phyloP scores from a whole-genome alignment of 2,113 vertebrate genomes.

The Pardalotus punctatus region DNA sequence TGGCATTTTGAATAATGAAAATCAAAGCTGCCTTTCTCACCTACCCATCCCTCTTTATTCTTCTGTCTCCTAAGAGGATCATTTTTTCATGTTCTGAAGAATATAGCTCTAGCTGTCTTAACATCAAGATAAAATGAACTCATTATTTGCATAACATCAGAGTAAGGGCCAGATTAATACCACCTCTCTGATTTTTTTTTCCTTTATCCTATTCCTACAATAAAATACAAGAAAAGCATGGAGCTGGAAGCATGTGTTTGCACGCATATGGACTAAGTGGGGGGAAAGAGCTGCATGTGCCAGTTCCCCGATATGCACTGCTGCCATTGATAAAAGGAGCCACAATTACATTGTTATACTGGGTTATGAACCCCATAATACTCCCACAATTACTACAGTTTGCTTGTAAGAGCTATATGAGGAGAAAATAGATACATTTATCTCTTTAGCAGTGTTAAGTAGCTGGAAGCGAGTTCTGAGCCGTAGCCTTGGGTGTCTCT shows the following conservation, averaged over 20 bases:
- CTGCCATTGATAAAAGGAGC: not conserved
- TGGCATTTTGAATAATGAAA: not conserved
- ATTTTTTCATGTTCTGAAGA: not conserved
- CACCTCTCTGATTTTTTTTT: not conserved
- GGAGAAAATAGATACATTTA: not conserved
- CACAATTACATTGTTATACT: not conserved
- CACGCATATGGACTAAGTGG: not conserved
- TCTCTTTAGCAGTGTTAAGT: not conserved
- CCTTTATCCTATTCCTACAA: not conserved
- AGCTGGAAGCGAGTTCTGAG: not conserved
- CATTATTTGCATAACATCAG: not conserved
- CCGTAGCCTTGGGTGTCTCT: not conserved
- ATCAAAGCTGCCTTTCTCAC: constrained; percentile 28
- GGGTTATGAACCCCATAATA: not conserved
- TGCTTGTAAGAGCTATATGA: not conserved
- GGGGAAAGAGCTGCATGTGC: not conserved
- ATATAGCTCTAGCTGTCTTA: not conserved
- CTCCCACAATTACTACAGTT: not conserved
- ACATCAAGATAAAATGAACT: not conserved
- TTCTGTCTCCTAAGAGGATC: not conserved
- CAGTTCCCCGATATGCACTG: not conserved
- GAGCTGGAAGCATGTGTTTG: not conserved
- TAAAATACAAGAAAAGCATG: not conserved
- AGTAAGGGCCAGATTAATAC: not conserved
- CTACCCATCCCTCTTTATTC: constrained; percentile 7